Percentiles rank a stretch among this genome's conserved stretches.
Conservation (phyloP, 2,888 invertebrate genomes). For the Aspidiotus destructor region DNA sequence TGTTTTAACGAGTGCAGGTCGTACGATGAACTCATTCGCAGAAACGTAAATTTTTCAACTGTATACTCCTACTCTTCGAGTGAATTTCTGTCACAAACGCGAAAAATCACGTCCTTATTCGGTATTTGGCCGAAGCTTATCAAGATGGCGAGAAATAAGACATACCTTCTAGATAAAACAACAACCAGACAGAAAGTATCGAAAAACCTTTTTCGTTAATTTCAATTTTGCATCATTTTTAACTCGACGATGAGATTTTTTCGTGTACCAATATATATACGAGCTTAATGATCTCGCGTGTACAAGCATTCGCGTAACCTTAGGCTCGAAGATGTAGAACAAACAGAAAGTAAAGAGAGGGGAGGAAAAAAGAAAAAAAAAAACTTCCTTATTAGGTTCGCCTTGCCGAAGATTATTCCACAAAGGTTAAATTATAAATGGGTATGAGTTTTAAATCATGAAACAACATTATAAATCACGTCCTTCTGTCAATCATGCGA, state of each 20-base stretch:
- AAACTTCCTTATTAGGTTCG: conserved; percentile 31
- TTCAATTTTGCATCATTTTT: conserved; percentile 18
- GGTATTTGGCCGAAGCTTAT: no score
- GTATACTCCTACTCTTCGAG: neutral
- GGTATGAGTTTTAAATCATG: conserved; percentile 27
- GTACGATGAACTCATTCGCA: no score
- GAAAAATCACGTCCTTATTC: no score
- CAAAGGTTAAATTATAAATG: conserved; percentile 32
- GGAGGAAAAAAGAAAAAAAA: conserved; percentile 14
- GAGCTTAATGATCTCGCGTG: conserved; percentile 27
- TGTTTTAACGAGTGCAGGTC: no score
- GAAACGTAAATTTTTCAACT: no score
- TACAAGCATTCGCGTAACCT: conserved; percentile 25
- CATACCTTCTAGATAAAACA: no score
- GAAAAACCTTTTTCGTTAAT: conserved; percentile 15
- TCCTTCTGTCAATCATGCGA: conserved; percentile 32
- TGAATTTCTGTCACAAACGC: no score
- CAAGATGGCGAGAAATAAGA: no score
- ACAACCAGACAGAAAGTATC: no score
- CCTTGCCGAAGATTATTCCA: conserved; percentile 27
- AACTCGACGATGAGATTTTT: conserved; percentile 1
- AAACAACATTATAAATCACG: conserved; percentile 32
- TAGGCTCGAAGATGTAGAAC: conserved; percentile 31
- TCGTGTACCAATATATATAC: conserved; percentile 19
- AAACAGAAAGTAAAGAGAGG: conserved; percentile 15